Evolutionary conservation across 2,888 invertebrate species (phyloP), one percentile per base, ranked within the genome.

Genomic region (Nyleta sp.): DNA sequence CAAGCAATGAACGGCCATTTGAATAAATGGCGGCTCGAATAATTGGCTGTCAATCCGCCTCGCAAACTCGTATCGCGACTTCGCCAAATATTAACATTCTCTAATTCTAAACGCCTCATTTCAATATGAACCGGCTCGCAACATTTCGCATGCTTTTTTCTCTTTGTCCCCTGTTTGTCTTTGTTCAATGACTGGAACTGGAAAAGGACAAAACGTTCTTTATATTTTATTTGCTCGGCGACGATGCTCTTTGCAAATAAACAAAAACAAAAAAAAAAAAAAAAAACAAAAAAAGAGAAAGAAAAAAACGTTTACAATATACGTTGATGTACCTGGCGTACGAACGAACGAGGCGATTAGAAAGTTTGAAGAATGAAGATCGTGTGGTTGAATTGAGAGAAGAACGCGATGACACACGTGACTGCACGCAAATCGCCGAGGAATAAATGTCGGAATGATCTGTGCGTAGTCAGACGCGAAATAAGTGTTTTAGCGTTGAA

Each of bases 21-120:
- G 60, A 71, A 72, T 60, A 53, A 60, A 77, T 38, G 53, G 28
- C 55, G 38, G 13, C 6, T 60, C 42, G 15, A 59, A 70, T 75
- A 71, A 71, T 77, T 77, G 62, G 42, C 65, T 65, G 70, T 59
- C 64, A 59, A 70, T 67, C 50, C 33, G 13, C 24, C 17, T 46
- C 18, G 17, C 55, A 44, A 67, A 60, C 60, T 40, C 20, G 50
- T 57, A 42, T 15, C 40, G 17, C 53, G 24, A 18, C 67, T 46
- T 46, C 28, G 22, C 38, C n/a, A 52, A 59, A 59, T 50, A 38
- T 50, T 28, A 50, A 46, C 28, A 42, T 31, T 53, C 18, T n/a
- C 10, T 1, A 15, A 46, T 33, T 33, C 11, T 20, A 17, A 44
- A 24, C 38, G 20, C 13, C 7, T 55, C 7, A 48, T 70, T 70